Base-by-base conservation (phyloP, 92 coral and sea anemone species). In the Porites evermanni region DNA sequence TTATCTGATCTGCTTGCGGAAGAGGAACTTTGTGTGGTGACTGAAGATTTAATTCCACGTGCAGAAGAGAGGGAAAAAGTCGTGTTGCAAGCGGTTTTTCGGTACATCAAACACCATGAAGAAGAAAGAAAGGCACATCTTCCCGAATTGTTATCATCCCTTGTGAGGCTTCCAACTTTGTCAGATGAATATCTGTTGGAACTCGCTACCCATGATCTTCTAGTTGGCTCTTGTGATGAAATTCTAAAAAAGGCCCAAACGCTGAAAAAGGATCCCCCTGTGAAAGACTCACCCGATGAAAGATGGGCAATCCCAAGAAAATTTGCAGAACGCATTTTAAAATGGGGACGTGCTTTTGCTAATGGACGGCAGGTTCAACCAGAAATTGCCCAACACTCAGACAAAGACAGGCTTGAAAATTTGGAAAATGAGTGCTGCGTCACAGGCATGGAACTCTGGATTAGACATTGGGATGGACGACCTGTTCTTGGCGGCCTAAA, bases 371-470 rank as follows among this genome's bases (percentile, higher is more conserved):
- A 86, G 1, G 90, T 93, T 3, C 51, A 70, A 50, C 61, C 93
- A 26, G 93, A 77, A 76, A 80, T 85, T 18, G 73, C 44, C 17
- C 17, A 18, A 5, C 80, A 81, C 65, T 11, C 82, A 47, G 89
- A 92, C 38, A 59, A 86, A 51, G 76, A 56, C n/a, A n/a, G 74
- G 53, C 65, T 86, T 74, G 87, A 82, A 68, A 86, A 86, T 65
- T 53, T 75, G 19, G 84, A 85, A 23, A 66, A 38, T 12, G 82
- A 87, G 17, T 79, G 83, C 12, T 94, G 20, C 59, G 67, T 96
- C 8, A 86, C 88, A 23, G 98, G 98, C 9, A 96, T 96, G 96
- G 91, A 96, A 81, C 63, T 96, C 8, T 94, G 98, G 98, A 92
- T 94, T 51, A 93, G 98, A 12, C 77, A 74, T 11, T 96, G 98